Evolutionary conservation across 2,888 invertebrate species (phyloP), one percentile per base, ranked within the genome.

Genomic region (Athalia circularis): DNA sequence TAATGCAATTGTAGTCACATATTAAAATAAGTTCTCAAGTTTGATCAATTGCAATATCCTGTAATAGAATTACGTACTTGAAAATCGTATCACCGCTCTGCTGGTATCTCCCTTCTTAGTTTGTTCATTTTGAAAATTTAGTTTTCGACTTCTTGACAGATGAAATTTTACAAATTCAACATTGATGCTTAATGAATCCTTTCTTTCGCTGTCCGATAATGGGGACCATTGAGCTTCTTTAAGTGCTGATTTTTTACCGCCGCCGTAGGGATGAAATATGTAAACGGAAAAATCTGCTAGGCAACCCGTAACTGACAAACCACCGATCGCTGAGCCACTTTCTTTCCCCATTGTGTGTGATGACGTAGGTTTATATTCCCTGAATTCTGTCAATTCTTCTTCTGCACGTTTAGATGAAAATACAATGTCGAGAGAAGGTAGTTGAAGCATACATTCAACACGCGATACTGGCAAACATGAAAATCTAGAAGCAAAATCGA

Each of bases 121-220:
- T 64, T 88, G 87, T 79, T 91, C 89, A 76, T 86, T 87, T 81
- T 95, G 95, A 83, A 96, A 94, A 90, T 97, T 97, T 45, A 97
- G 91, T 91, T 98, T 98, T 81, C 98, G 93, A 70, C 97, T 97
- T 80, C 99, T 92, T 0, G 98, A 97, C 74, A 99, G 93, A 90
- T 99, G 98, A 87, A 99, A 96, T 91, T 98, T 98, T 75, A 99
- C 97, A 89, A 98, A 99, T 91, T 98, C 98, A 3, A 99, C 98
- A 90, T 98, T 98, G 79, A 99, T 95, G 86, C 97, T 98, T 8
- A 99, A 92, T 0, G 98, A 98, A 91, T 99, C 98, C 89, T 98
- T 98, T 72, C 98, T 92, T 90, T 98, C 98, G 81, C 95, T 95
- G 87, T 97, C 97, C 0, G 96, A 94, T 3, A 96, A 91, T 0